Evolutionary conservation across 2,797 vertebrate species (phyloP).

Genomic region (Loris lydekkerianus): DNA sequence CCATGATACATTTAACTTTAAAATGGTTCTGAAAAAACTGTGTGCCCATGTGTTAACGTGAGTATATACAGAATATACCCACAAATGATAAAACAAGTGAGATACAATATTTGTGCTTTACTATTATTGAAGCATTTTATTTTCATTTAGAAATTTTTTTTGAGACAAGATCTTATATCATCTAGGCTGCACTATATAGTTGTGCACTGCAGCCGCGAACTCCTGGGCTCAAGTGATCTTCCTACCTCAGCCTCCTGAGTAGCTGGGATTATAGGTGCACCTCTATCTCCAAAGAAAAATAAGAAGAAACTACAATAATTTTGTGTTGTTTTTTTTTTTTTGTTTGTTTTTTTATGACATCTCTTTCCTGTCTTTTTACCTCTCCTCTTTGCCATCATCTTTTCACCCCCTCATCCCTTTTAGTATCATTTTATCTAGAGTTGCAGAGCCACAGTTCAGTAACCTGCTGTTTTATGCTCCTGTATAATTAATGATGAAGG

Average conservation of each 20-base stretch:
- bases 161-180: background rate
- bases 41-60: too few species aligned
- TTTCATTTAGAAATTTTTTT: background rate
- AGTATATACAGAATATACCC: background rate
- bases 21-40: background rate
- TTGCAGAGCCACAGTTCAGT: background rate
- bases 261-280: background rate
- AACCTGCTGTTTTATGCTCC: conserved; percentile 1
- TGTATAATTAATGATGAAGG: conserved; percentile 18
- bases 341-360: background rate
- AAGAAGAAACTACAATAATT: too few species aligned
- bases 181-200: background rate
- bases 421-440: background rate
- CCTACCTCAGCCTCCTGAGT: background rate
- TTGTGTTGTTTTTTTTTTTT: too few species aligned
- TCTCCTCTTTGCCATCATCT: background rate
- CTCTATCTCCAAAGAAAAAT: too few species aligned
- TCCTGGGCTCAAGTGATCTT: background rate
- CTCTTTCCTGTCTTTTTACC: background rate
- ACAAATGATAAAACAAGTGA: background rate
- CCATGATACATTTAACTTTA: background rate
- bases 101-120: background rate
- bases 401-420: background rate
- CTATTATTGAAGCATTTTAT: background rate
- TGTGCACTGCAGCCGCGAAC: background rate